Base-by-base conservation (phyloP, 2,888 invertebrate species). In the Alloplasta piceator region DNA sequence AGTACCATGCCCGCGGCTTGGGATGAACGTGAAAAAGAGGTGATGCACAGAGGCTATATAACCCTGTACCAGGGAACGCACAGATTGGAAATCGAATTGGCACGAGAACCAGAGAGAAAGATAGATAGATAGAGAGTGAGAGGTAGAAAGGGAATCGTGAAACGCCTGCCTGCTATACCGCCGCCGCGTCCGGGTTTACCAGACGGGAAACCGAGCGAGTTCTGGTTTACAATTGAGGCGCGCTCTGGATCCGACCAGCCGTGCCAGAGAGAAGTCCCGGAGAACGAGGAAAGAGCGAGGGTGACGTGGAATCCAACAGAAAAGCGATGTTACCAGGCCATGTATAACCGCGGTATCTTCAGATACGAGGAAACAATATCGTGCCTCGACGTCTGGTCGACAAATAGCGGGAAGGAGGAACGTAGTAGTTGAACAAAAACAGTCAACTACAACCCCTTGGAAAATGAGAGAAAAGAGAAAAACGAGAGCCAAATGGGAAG, bases 1-100 rank as follows among this genome's bases (percentile, higher is more conserved):
- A 78, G 78, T 75, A 72, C 67, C 71, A 38, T 63, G 78, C 71
- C 26, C 71, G 46, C 56, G 64, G 78, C 52, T 70, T 73, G 26
- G 26, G 61, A 61, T 74, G 61, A 60, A 70, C 70, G 70, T 71
- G 73, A 74, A 70, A 58, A 61, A 39, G 39, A 73, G 60, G 56
- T 60, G 78, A 67, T 78, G 75, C 78, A 75, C 66, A 36, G 38
- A 55, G 74, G 66, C 61, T 71, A 58, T 78, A 78, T 63, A 26
- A 71, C 67, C 46, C 55, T 48, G 71, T 71, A 78, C 70, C 70
- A 74, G 16, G 50, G 67, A 75, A 78, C 75, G 78, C 82, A 82
- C 82, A 82, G 82, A 82, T 82, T 82, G 82, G 74, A 82, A 82
- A 82, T 82, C 81, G 81, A 82, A 82, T 82, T 82, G 82, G 82